A percentile compares a stretch with the other conserved stretches of the same genome.
Conservation (phyloP, 2,888 invertebrate species). For the Spodoptera exigua region DNA sequence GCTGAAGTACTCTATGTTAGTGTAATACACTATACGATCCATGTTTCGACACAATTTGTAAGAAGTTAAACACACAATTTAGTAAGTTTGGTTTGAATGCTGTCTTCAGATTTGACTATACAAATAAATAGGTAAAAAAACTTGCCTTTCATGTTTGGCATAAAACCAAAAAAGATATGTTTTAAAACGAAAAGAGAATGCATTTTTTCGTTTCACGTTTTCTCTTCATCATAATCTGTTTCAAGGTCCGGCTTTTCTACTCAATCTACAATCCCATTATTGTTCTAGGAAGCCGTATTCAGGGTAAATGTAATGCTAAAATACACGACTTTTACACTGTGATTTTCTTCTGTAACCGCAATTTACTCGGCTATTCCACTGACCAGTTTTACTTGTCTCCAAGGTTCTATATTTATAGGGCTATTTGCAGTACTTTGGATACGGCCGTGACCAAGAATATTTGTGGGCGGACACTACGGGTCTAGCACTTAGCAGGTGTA, state of each 20-base stretch:
- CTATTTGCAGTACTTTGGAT: slow-evolving; percentile 21
- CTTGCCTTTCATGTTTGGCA: too few species aligned
- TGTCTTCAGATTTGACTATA: too few species aligned
- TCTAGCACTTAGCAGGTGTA: slow-evolving; percentile 21
- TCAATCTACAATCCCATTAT: slow-evolving; percentile 39
- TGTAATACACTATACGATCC: too few species aligned
- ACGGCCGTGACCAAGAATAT: slow-evolving; percentile 13
- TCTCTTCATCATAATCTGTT: slow-evolving; percentile 16
- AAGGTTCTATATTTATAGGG: slow-evolving; percentile 14
- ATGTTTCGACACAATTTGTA: not conserved
- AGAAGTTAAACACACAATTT: not conserved
- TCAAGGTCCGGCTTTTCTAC: slow-evolving; percentile 31
- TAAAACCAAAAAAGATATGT: too few species aligned
- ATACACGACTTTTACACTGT: slow-evolving; percentile 12
- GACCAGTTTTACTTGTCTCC: slow-evolving; percentile 32
- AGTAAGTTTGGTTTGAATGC: too few species aligned
- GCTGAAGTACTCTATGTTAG: not conserved
- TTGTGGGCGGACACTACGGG: slow-evolving; percentile 23
- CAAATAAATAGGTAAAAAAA: too few species aligned
- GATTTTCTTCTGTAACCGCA: slow-evolving; percentile 33
- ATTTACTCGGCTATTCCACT: slow-evolving; percentile 20
- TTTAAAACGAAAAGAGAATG: too few species aligned
- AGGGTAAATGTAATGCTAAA: slow-evolving; percentile 24
- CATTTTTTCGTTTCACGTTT: not conserved
- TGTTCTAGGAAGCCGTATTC: slow-evolving; percentile 44